Percentiles rank a stretch among this genome's conserved stretches.
phyloP scores from a whole-genome alignment of 2,113 vertebrate species.

The Tragelaphus scriptus region DNA sequence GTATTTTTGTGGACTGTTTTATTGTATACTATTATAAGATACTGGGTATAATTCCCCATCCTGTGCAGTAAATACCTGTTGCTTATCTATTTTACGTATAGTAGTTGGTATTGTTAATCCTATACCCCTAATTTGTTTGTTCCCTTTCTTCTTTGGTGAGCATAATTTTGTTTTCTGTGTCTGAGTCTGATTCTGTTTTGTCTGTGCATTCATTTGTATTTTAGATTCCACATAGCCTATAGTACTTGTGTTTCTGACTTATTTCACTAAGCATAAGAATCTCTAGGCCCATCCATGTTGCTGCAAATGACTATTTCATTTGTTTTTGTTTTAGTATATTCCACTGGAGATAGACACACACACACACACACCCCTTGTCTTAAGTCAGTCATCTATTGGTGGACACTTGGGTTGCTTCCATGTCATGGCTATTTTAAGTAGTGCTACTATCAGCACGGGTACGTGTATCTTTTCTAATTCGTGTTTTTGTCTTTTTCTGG shows the following conservation, averaged over 20 bases:
- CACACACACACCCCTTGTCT: neutral
- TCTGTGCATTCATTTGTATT: neutral
- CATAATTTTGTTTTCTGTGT: neutral
- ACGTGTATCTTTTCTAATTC: neutral
- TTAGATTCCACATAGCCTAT: neutral
- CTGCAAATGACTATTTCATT: neutral
- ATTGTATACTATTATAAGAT: neutral
- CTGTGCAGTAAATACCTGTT: neutral
- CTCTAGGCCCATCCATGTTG: neutral
- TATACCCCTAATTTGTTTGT: neutral
- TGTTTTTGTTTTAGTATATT: neutral
- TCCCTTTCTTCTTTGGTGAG: neutral
- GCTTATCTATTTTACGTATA: neutral
- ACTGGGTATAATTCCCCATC: neutral
- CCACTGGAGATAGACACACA: neutral
- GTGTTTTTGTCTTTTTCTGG: neutral
- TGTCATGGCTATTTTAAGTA: neutral
- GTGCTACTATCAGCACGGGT: neutral
- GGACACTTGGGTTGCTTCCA: neutral
- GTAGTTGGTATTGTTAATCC: neutral
- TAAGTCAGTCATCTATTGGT: neutral
- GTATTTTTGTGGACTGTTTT: neutral
- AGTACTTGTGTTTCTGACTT: neutral
- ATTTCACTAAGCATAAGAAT: neutral
- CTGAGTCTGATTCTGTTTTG: neutral